Percentiles rank a stretch among this genome's conserved stretches.
Evolutionary conservation across 2,888 invertebrate species (phyloP).

Genomic region (Thysanoteuthis rhombus): DNA sequence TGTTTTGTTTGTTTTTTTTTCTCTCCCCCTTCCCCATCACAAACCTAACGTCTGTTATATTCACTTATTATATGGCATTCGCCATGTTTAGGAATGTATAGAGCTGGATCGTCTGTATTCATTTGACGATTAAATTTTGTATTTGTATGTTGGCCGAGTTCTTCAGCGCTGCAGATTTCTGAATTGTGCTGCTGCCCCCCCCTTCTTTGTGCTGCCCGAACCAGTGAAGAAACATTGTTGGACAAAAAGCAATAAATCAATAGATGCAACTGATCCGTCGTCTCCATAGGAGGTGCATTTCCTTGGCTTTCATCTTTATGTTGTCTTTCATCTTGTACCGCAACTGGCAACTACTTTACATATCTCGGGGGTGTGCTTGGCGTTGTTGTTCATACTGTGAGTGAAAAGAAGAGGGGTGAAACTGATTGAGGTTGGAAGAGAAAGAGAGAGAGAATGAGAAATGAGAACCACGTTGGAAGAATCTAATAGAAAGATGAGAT

Average conservation of each 20-base stretch:
- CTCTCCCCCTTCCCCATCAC: too few species aligned
- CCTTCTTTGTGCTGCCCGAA: not conserved
- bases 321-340: not conserved
- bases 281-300: not conserved
- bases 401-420: not conserved
- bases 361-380: not conserved
- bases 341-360: not conserved
- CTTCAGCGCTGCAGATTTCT: not conserved
- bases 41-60: too few species aligned
- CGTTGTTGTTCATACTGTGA: not conserved
- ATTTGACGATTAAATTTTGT: not conserved
- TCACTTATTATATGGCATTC: too few species aligned
- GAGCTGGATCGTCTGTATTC: not conserved
- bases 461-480: not conserved
- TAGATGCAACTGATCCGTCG: not conserved
- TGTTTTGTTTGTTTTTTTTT: too few species aligned
- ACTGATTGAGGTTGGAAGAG: too few species aligned
- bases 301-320: not conserved
- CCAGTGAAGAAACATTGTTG: not conserved
- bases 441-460: not conserved
- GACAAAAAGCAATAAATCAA: slow-evolving; percentile 1
- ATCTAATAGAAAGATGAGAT: not conserved
- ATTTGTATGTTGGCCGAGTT: not conserved
- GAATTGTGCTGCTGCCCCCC: not conserved
- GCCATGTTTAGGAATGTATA: not conserved